Conservation (phyloP, 2,113 vertebrate species). For the Gnathonemus echidnorhynchus region DNA sequence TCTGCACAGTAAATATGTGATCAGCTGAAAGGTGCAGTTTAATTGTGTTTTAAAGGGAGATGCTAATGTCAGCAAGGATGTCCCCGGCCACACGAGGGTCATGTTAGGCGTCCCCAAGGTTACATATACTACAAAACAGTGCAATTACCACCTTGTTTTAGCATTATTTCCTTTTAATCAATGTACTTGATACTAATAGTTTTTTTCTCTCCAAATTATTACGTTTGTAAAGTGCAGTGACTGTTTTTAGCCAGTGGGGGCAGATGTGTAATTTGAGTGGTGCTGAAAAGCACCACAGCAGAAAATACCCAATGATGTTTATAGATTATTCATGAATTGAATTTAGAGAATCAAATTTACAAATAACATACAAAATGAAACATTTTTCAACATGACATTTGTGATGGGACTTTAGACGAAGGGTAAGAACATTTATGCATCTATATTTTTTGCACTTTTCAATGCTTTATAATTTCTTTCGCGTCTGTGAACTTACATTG, state of each 20-base stretch:
- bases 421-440: background rate
- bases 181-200: background rate
- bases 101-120: background rate
- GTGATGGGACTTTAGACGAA: background rate
- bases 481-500: background rate
- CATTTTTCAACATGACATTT: background rate
- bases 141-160: background rate
- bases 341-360: background rate
- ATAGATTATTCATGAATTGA: background rate
- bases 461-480: background rate
- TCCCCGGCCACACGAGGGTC: background rate
- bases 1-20: background rate
- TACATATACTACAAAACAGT: background rate
- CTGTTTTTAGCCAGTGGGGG: background rate
- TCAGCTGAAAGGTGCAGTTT: background rate
- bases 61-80: background rate
- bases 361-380: background rate
- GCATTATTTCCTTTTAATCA: background rate
- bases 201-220: background rate
- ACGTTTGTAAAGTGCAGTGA: background rate
- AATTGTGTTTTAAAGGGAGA: slow-evolving; percentile 10
- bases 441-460: background rate
- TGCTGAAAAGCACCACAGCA: background rate
- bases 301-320: background rate
- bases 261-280: background rate